Percentiles rank a stretch among this genome's conserved stretches.
phyloP scores from a whole-genome alignment of 2,888 invertebrate species.

The Euclidia mi region DNA sequence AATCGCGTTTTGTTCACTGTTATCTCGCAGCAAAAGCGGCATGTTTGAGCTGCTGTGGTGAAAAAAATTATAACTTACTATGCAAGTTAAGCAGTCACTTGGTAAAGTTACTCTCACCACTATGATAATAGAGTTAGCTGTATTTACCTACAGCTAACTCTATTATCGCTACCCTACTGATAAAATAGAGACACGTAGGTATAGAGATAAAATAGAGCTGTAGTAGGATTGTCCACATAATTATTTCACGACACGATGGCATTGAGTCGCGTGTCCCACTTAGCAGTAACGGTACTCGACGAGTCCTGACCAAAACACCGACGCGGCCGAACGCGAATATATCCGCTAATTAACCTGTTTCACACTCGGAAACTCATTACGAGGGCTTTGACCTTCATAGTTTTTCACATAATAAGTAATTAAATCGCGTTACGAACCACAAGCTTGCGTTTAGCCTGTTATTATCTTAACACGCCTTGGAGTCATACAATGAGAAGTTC shows the following conservation, averaged over 20 bases:
- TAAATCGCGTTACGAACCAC: conserved; percentile 48
- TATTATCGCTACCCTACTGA: too few relatives aligned
- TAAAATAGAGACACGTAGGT: too few relatives aligned
- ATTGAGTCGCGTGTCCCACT: conserved; percentile 71
- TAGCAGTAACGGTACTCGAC: conserved; percentile 71
- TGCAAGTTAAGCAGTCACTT: too few relatives aligned
- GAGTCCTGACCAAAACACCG: conserved; percentile 75
- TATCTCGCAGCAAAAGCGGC: too few relatives aligned
- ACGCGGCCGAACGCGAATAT: conserved; percentile 61
- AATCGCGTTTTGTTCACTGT: too few relatives aligned
- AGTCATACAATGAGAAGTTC: conserved; percentile 45
- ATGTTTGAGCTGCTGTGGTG: too few relatives aligned
- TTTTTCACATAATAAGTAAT: conserved; percentile 58
- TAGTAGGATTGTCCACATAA: conserved; percentile 49
- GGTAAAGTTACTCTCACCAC: too few relatives aligned
- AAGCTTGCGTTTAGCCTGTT: conserved; percentile 34
- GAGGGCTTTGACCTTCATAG: conserved; percentile 70
- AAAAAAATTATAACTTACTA: too few relatives aligned
- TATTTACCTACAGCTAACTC: too few relatives aligned
- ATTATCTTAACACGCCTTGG: conserved; percentile 40
- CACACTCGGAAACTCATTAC: conserved; percentile 64
- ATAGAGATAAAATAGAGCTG: background rate
- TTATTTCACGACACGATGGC: conserved; percentile 56
- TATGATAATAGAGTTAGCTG: too few relatives aligned
- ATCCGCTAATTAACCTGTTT: conserved; percentile 78